phyloP scores from a whole-genome alignment of 2,113 vertebrate genomes.

The Pleuronectes platessa region DNA sequence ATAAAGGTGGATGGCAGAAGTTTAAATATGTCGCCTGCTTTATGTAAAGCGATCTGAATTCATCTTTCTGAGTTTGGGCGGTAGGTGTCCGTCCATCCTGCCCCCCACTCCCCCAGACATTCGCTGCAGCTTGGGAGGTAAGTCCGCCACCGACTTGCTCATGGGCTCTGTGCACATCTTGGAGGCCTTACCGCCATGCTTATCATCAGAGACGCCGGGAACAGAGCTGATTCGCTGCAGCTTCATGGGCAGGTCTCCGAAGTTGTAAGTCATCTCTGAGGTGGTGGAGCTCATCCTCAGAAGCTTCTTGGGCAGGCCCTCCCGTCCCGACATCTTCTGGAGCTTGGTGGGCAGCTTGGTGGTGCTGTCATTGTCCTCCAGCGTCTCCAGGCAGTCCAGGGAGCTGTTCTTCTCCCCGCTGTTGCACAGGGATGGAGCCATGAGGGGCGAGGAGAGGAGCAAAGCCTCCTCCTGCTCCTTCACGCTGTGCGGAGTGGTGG shows the following conservation, averaged over 20 bases:
- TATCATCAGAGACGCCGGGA: constrained; percentile 95
- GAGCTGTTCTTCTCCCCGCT: constrained; percentile 94
- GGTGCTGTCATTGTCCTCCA: constrained; percentile 89
- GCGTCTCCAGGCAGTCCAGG: constrained; percentile 92
- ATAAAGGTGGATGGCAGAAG: constrained; percentile 58
- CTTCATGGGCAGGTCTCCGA: constrained; percentile 97
- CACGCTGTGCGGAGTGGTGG: constrained; percentile 94
- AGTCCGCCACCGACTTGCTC: constrained; percentile 96
- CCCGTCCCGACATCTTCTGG: constrained; percentile 97
- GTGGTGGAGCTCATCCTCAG: constrained; percentile 98
- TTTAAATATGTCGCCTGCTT: constrained; percentile 56
- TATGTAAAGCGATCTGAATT: constrained; percentile 98
- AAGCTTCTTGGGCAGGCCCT: constrained; percentile 95
- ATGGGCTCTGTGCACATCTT: constrained; percentile 93
- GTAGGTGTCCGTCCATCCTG: constrained; percentile 94
- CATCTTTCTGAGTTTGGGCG: constrained; percentile 98
- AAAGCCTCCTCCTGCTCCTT: constrained; percentile 98
- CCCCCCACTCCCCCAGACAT: constrained; percentile 87
- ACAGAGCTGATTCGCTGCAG: constrained; percentile 99
- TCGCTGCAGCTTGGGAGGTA: constrained; percentile 97
- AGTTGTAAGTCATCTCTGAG: constrained; percentile 97
- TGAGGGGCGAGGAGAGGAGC: constrained; percentile 96
- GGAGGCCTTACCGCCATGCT: constrained; percentile 88
- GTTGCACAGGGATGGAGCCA: constrained; percentile 94
- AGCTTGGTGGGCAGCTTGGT: constrained; percentile 95